Conservation (phyloP, 2,888 invertebrate species). For the Yponomeuta cagnagella region DNA sequence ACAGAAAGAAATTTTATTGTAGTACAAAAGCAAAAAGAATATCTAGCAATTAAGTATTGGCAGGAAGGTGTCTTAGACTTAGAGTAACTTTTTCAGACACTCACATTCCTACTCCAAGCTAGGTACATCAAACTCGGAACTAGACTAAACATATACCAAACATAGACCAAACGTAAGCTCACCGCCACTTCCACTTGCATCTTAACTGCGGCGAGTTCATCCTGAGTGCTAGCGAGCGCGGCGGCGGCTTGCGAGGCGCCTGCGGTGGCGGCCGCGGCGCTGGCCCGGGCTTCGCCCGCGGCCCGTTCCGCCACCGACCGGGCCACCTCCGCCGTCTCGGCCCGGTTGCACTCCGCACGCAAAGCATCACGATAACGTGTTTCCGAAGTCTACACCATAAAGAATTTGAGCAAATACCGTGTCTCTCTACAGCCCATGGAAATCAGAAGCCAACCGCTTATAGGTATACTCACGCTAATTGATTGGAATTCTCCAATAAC, state of each 20-base stretch:
- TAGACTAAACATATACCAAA: background rate
- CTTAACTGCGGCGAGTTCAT: conserved; percentile 46
- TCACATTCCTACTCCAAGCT: background rate
- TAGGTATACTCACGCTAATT: conserved; percentile 39
- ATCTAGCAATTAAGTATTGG: too few species aligned
- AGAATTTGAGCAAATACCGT: too few species aligned
- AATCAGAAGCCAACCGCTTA: background rate
- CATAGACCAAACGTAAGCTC: conserved; percentile 7
- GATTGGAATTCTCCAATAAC: conserved; percentile 53
- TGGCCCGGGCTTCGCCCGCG: conserved; percentile 47
- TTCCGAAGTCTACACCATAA: conserved; percentile 42
- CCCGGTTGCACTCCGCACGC: conserved; percentile 47
- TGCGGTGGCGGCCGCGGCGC: conserved; percentile 50
- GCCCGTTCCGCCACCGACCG: conserved; percentile 45
- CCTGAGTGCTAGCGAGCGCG: conserved; percentile 41
- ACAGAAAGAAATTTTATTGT: too few species aligned
- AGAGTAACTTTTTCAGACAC: too few species aligned
- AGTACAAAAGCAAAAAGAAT: too few species aligned
- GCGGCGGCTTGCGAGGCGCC: conserved; percentile 46
- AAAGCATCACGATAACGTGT: conserved; percentile 49
- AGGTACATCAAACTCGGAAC: background rate
- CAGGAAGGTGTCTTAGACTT: too few species aligned
- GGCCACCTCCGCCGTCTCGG: conserved; percentile 52
- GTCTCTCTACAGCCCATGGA: background rate
- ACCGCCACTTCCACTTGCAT: conserved; percentile 55